phyloP scores from a whole-genome alignment of 1,140 invertebrate genomes.

The Drosophila sturtevanti region DNA sequence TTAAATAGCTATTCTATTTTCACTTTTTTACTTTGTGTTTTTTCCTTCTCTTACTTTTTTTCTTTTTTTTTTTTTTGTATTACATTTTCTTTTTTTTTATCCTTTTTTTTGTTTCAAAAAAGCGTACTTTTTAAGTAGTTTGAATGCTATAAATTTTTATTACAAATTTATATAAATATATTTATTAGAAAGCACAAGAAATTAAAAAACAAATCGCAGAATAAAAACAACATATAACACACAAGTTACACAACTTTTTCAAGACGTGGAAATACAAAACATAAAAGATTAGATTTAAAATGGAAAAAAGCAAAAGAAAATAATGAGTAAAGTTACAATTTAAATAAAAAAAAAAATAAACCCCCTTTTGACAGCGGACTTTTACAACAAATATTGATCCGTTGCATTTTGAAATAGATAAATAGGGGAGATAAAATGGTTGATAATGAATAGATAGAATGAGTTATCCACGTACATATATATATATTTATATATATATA shows the following conservation, averaged over 20 bases:
- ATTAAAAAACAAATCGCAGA: slow-evolving; percentile 27
- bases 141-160: slow-evolving; percentile 17
- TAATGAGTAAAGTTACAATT: background rate
- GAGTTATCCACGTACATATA: background rate
- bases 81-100: background rate
- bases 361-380: slow-evolving; percentile 35
- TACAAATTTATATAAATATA: slow-evolving; percentile 15
- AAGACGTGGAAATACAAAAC: slow-evolving; percentile 4
- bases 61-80: slow-evolving; percentile 17
- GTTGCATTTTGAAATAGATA: slow-evolving; percentile 23
- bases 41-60: too few species aligned
- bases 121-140: slow-evolving; percentile 13
- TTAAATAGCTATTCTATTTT: slow-evolving; percentile 57
- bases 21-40: slow-evolving; percentile 22
- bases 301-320: slow-evolving; percentile 1
- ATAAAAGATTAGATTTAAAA: slow-evolving; percentile 22
- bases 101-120: slow-evolving; percentile 35
- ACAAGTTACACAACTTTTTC: slow-evolving; percentile 7
- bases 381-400: slow-evolving; percentile 69
- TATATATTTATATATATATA: too few species aligned
- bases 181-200: slow-evolving; percentile 33
- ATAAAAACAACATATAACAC: slow-evolving; percentile 7
- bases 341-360: slow-evolving; percentile 38
- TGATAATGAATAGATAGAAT: slow-evolving; percentile 14
- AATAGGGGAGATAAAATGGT: slow-evolving; percentile 28